These are phyloP conservation scores for Chamaea fasciata DNA, from an alignment of 2,113 vertebrate genomes.

Conservation along the genomic window DNA sequence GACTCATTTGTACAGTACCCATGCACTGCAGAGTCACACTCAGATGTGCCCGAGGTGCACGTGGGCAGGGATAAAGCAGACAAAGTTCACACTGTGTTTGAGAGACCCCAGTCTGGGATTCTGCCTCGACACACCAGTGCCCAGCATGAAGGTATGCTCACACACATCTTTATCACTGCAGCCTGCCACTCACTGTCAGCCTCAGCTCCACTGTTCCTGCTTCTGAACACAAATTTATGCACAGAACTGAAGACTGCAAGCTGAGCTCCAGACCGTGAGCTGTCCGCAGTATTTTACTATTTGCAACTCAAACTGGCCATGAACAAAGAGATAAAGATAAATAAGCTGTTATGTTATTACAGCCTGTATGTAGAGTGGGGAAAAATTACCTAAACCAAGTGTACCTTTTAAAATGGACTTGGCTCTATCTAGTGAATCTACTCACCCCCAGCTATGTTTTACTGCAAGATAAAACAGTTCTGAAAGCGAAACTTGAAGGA, in stretches of 20 bases:
- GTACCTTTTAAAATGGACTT: not conserved
- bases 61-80: slow-evolving; percentile 41
- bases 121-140: accelerated
- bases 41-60: slow-evolving; percentile 47
- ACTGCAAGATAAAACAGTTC: not conserved
- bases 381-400: not conserved
- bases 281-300: not conserved
- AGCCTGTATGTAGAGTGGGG: not conserved
- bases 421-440: not conserved
- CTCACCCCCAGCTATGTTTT: not conserved
- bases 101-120: not conserved
- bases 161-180: not conserved
- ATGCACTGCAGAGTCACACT: slow-evolving; percentile 67
- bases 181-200: not conserved
- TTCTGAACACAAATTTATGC: not conserved
- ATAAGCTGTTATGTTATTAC: not conserved
- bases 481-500: not conserved
- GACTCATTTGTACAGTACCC: slow-evolving; percentile 84
- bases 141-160: not conserved
- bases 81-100: not conserved
- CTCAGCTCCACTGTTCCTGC: not conserved
- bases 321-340: not conserved
- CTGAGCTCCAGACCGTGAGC: not conserved
- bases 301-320: not conserved
- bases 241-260: not conserved